A percentile compares a stretch with the other conserved stretches of the same genome.
phyloP scores from a whole-genome alignment of 37 sponge, comb jelly and placozoan genomes.

The Eunapius fragilis region DNA sequence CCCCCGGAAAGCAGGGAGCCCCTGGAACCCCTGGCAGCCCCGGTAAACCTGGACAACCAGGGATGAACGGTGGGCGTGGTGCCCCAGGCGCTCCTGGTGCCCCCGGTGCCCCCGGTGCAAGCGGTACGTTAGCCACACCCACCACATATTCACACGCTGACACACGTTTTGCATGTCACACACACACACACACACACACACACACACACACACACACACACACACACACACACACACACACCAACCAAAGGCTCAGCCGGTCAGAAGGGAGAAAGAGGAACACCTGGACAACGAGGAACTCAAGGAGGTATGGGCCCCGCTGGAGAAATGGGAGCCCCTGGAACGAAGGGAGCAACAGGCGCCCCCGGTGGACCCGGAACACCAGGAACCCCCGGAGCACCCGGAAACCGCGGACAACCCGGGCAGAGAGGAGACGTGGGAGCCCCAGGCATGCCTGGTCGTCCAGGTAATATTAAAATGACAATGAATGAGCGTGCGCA shows the following conservation, averaged over 20 bases:
- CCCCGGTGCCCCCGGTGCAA: no score
- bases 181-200: not conserved
- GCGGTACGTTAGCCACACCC: no score
- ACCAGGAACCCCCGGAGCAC: not conserved
- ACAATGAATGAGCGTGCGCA: no score
- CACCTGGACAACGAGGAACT: not conserved
- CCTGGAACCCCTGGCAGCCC: not conserved
- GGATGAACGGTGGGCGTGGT: no score
- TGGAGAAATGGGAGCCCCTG: conserved; percentile 13
- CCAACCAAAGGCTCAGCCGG: not conserved
- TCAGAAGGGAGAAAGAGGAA: not conserved
- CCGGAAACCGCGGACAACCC: not conserved
- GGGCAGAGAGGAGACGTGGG: not conserved
- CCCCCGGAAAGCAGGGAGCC: not conserved
- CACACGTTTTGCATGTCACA: not conserved
- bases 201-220: not conserved
- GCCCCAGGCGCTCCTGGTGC: no score
- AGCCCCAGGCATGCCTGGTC: not conserved
- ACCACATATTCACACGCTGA: no score
- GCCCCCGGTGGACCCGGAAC: not conserved
- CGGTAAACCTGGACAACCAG: no score
- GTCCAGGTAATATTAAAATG: not conserved
- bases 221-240: not conserved
- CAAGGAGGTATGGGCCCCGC: conserved; percentile 3
- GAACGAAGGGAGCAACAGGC: conserved; percentile 8